Evolutionary conservation across 2,888 invertebrate genomes (phyloP).

Genomic region (Hydraecia micacea): DNA sequence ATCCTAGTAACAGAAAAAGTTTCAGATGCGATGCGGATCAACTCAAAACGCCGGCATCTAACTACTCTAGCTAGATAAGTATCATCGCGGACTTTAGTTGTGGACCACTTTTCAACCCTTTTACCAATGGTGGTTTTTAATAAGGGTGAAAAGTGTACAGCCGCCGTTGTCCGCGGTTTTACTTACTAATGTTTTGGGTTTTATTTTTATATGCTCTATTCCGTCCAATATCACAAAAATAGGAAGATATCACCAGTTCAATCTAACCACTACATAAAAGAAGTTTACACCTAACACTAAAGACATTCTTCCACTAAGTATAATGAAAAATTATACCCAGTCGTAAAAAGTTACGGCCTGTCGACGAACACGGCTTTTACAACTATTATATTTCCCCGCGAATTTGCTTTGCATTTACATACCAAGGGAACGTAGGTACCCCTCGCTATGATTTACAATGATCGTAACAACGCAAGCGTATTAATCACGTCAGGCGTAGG

Average conservation of each 20-base stretch:
- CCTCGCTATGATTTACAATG: slow-evolving; percentile 68
- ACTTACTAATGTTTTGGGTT: not conserved
- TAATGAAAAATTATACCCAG: slow-evolving; percentile 42
- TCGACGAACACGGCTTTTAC: slow-evolving; percentile 48
- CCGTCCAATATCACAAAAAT: not conserved
- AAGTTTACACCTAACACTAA: slow-evolving; percentile 18
- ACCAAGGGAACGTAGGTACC: slow-evolving; percentile 61
- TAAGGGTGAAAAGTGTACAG: not conserved
- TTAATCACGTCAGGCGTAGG: slow-evolving; percentile 68
- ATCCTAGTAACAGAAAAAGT: not conserved
- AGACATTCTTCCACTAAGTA: slow-evolving; percentile 12
- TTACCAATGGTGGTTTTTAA: not conserved
- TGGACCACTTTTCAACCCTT: not conserved
- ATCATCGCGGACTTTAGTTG: not conserved
- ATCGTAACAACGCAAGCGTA: slow-evolving; percentile 66
- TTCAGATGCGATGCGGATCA: no score
- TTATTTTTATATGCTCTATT: not conserved
- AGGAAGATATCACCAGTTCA: not conserved
- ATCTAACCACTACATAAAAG: not conserved
- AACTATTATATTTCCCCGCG: slow-evolving; percentile 52
- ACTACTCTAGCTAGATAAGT: not conserved
- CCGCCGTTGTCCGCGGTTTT: not conserved
- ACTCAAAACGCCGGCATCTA: not conserved
- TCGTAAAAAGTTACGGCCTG: slow-evolving; percentile 55
- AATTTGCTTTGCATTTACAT: slow-evolving; percentile 66